Conservation (phyloP, 2,113 vertebrate species). For the Tachuris rubrigastra region DNA sequence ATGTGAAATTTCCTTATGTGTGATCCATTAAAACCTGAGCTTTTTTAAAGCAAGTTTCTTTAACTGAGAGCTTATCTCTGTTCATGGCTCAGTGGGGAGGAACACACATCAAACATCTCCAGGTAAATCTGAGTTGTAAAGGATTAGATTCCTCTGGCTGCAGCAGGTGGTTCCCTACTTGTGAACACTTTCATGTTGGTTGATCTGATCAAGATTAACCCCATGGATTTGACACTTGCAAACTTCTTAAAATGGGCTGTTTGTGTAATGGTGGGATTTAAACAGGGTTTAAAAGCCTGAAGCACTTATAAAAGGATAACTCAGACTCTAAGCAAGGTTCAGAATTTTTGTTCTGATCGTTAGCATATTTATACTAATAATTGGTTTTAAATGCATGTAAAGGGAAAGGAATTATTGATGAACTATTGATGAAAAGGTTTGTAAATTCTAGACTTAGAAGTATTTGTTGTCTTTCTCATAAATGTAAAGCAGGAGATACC, state of each 20-base stretch:
- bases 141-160: background rate
- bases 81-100: background rate
- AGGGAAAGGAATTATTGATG: background rate
- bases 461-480: background rate
- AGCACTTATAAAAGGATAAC: background rate
- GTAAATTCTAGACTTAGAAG: background rate
- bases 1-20: conserved; percentile 30
- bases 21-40: background rate
- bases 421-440: background rate
- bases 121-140: background rate
- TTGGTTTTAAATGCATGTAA: background rate
- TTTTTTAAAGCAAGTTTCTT: background rate
- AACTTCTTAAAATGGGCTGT: background rate
- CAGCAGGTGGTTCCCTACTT: background rate
- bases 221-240: background rate
- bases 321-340: background rate
- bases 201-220: background rate
- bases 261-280: background rate
- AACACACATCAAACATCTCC: background rate
- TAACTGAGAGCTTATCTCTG: background rate
- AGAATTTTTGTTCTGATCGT: background rate
- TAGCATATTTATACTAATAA: background rate
- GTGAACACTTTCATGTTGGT: background rate
- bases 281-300: background rate
- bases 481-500: background rate